A percentile compares a stretch with the other conserved stretches of the same genome.
Evolutionary conservation across 2,797 vertebrate genomes (phyloP).

Genomic region (Lepilemur septentrionalis): DNA sequence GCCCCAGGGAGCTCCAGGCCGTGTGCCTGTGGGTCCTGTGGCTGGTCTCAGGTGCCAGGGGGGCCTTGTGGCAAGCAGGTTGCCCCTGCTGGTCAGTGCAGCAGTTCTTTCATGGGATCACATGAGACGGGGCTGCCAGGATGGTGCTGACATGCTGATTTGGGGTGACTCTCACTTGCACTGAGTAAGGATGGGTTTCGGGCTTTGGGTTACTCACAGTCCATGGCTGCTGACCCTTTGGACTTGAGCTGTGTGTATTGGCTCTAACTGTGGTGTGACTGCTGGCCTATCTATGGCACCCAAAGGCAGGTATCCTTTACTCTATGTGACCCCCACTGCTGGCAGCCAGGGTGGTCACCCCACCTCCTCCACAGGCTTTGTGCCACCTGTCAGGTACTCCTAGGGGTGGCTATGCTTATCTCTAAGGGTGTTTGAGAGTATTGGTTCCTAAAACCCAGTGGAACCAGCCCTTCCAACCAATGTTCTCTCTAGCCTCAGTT

Average conservation of each 20-base stretch:
- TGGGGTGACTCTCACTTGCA: not conserved
- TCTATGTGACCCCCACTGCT: not conserved
- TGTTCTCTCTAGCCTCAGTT: not conserved
- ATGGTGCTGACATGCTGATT: not conserved
- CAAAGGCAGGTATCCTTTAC: not conserved
- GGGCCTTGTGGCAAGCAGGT: not conserved
- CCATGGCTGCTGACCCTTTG: not conserved
- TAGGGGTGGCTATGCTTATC: not conserved
- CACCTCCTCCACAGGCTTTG: not conserved
- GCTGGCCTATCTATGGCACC: not conserved
- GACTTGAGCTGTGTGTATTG: not conserved
- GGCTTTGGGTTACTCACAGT: not conserved
- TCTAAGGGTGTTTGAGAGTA: not conserved
- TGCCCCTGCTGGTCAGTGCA: not conserved
- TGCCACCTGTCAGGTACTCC: not conserved
- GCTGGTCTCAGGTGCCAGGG: not conserved
- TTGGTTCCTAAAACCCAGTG: not conserved
- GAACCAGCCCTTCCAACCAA: not conserved
- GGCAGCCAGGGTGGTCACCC: not conserved
- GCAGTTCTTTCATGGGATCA: not conserved
- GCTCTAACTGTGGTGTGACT: not conserved
- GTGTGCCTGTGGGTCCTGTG: not conserved
- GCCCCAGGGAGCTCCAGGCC: not conserved
- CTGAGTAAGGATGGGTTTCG: not conserved
- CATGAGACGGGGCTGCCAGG: not conserved